A percentile compares a stretch with the other conserved stretches of the same genome.
These are phyloP conservation scores for Drosophila neotestacea DNA, from an alignment of 2,888 invertebrate genomes.

Conservation along the genomic window DNA sequence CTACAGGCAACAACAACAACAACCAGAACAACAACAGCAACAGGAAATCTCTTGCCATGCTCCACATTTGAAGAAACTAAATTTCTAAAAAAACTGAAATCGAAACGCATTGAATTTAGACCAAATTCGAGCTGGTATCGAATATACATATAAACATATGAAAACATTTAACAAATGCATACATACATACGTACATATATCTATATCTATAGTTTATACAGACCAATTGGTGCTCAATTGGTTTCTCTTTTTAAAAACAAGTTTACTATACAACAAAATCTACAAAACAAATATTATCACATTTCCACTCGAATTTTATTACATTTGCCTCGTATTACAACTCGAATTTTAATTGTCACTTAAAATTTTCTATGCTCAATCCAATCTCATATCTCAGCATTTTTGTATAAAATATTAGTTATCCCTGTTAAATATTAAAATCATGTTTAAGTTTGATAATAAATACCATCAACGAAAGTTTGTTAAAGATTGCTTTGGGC, in stretches of 20 bases:
- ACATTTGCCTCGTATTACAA: conserved; percentile 19
- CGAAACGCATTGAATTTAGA: conserved; percentile 78
- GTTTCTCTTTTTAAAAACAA: conserved; percentile 6
- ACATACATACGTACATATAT: conserved; percentile 5
- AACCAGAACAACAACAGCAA: conserved; percentile 30
- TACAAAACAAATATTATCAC: conserved; percentile 6
- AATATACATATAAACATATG: conserved; percentile 65
- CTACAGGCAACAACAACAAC: conserved; percentile 17
- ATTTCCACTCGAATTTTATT: conserved; percentile 58
- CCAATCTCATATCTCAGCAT: conserved; percentile 37
- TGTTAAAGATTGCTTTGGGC: conserved; percentile 17
- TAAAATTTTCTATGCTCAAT: conserved; percentile 27
- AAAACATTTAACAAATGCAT: conserved; percentile 18
- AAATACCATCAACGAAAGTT: conserved; percentile 23
- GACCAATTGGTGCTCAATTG: conserved; percentile 23
- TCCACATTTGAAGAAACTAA: conserved; percentile 63
- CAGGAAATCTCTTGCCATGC: conserved; percentile 79
- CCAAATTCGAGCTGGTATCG: conserved; percentile 82
- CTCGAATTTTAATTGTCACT: conserved; percentile 43
- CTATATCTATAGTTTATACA: conserved; percentile 28
- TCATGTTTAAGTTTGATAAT: conserved; percentile 42
- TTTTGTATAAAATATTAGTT: conserved; percentile 23
- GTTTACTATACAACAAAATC: conserved; percentile 9
- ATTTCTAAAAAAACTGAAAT: conserved; percentile 50
- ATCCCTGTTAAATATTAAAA: conserved; percentile 29